Conservation (phyloP, 92 coral and sea anemone species). For the Actinostola sp. region DNA sequence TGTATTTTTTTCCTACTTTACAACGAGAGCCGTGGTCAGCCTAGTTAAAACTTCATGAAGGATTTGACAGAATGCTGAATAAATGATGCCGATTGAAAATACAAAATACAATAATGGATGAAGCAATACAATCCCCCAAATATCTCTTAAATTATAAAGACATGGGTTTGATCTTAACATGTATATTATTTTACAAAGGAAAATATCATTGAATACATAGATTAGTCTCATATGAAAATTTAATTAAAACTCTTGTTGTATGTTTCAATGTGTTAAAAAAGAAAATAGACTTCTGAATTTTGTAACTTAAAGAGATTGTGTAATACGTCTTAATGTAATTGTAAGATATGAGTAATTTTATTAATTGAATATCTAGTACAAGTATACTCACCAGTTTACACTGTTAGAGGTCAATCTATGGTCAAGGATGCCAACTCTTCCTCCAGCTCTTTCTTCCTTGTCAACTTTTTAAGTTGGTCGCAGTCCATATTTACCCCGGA, state of each 20-base stretch:
- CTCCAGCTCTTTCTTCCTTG: conserved; percentile 79
- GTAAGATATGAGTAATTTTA: neutral
- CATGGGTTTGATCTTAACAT: too few species aligned
- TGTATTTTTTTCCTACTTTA: neutral
- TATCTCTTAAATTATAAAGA: too few species aligned
- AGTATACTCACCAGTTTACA: conserved; percentile 21
- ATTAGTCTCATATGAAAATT: too few species aligned
- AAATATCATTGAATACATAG: too few species aligned
- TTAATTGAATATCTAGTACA: neutral
- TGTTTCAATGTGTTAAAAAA: too few species aligned
- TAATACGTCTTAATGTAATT: neutral
- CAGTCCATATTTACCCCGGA: conserved; percentile 78
- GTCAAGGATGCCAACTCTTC: conserved; percentile 68
- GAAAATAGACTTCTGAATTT: too few species aligned
- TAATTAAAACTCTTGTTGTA: too few species aligned
- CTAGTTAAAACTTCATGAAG: conserved; percentile 13
- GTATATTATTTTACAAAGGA: too few species aligned
- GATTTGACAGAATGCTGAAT: conserved; percentile 20
- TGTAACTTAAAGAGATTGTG: too few species aligned
- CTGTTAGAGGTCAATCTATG: conserved; percentile 43
- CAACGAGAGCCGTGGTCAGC: neutral
- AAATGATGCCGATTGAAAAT: conserved; percentile 16
- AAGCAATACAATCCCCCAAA: neutral
- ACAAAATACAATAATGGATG: neutral
- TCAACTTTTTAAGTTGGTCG: conserved; percentile 83